Evolutionary conservation across 2,797 vertebrate genomes (phyloP).

Genomic region (Cuculus canorus): DNA sequence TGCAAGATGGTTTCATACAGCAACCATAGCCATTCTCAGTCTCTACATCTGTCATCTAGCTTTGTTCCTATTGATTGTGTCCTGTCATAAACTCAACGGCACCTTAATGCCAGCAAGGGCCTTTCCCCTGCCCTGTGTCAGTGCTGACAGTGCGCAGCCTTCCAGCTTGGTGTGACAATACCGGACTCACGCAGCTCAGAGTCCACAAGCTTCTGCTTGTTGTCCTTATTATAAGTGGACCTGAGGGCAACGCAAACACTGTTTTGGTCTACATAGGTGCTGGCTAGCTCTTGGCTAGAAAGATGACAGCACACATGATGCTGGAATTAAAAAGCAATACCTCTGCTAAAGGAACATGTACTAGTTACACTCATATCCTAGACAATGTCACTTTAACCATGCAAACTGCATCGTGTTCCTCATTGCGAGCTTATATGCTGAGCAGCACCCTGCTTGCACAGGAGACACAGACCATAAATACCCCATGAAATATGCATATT

Average conservation of each 20-base stretch:
- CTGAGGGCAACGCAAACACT: neutral
- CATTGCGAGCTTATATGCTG: neutral
- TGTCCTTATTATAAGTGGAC: neutral
- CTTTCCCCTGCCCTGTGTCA: neutral
- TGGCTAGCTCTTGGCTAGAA: neutral
- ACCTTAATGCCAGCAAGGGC: neutral
- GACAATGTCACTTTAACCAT: conserved; percentile 14
- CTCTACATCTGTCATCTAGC: neutral
- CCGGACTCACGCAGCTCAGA: neutral
- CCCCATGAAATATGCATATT: neutral
- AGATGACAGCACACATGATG: neutral
- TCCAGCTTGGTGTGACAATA: neutral
- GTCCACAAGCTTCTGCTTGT: neutral
- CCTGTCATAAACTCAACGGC: neutral
- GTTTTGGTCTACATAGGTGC: neutral
- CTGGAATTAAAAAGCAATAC: neutral
- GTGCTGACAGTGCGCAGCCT: fast-evolving
- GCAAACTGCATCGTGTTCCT: conserved; percentile 35
- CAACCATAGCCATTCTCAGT: neutral
- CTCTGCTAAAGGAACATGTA: neutral
- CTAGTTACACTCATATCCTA: conserved; percentile 19
- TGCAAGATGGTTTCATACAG: neutral
- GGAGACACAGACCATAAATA: neutral
- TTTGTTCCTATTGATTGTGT: conserved; percentile 10
- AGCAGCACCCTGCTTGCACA: neutral